Evolutionary conservation across 2,113 vertebrate genomes (phyloP).

Genomic region (Pagrus major): DNA sequence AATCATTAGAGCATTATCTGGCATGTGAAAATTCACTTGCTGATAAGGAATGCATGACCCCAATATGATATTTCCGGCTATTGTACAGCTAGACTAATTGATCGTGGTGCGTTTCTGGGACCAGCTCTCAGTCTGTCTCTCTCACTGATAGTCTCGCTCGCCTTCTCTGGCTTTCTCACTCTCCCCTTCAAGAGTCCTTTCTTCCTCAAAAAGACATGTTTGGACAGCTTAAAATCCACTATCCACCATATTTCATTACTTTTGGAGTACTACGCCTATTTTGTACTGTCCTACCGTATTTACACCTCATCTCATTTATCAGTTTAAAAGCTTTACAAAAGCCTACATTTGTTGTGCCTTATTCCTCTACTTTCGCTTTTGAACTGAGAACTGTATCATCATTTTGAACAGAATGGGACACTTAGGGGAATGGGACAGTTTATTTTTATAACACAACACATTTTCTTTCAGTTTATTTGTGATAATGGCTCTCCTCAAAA

Average conservation of each 20-base stretch:
- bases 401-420: background rate
- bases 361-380: background rate
- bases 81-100: slow-evolving; percentile 80
- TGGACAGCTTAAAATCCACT: slow-evolving; percentile 2
- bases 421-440: too few relatives aligned
- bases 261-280: slow-evolving; percentile 3
- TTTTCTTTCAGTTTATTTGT: background rate
- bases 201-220: slow-evolving; percentile 4
- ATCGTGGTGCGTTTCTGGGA: slow-evolving; percentile 72
- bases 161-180: slow-evolving; percentile 8
- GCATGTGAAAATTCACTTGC: slow-evolving; percentile 82
- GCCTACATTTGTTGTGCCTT: slow-evolving; percentile 30
- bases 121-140: slow-evolving; percentile 26
- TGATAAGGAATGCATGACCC: slow-evolving; percentile 81
- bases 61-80: slow-evolving; percentile 83
- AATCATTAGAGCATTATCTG: slow-evolving; percentile 82
- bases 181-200: slow-evolving; percentile 4
- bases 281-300: background rate
- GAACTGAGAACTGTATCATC: background rate
- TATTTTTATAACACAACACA: background rate
- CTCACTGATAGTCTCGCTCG: slow-evolving; percentile 1
- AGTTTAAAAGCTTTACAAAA: slow-evolving; percentile 24
- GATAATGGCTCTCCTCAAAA: background rate
- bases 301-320: background rate
- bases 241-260: background rate